These are phyloP conservation scores for Pissodes strobi DNA, from an alignment of 1,140 invertebrate species.

Conservation along the genomic window DNA sequence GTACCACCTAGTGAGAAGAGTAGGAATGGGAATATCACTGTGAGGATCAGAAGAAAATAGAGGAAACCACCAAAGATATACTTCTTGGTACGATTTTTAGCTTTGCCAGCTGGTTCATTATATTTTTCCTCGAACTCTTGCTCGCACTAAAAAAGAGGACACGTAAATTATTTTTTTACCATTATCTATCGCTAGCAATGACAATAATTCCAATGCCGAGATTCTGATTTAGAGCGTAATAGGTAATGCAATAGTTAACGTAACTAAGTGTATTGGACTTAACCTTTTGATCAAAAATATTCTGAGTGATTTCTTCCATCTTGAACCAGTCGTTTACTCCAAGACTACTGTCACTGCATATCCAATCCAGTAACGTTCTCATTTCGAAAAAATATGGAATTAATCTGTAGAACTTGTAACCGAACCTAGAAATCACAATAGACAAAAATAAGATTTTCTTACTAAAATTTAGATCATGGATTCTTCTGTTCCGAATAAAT, in stretches of 20 bases:
- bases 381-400: conserved; percentile 30
- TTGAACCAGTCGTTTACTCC: conserved; percentile 28
- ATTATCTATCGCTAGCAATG: too few relatives aligned
- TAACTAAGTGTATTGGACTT: background rate
- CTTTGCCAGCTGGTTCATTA: background rate
- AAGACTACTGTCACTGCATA: conserved; percentile 20
- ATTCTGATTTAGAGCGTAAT: too few relatives aligned
- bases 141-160: conserved; percentile 15
- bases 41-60: background rate
- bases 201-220: too few relatives aligned
- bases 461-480: too few relatives aligned
- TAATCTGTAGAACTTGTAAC: conserved; percentile 14
- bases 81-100: background rate
- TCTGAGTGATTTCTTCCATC: conserved; percentile 26
- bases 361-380: conserved; percentile 26
- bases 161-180: background rate
- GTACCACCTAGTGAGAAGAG: conserved; percentile 12
- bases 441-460: too few relatives aligned
- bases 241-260: too few relatives aligned
- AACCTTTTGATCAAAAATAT: conserved; percentile 26
- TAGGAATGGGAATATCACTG: conserved; percentile 24
- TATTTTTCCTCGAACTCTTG: conserved; percentile 6
- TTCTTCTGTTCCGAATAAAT: too few relatives aligned
- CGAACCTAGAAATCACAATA: conserved; percentile 21
- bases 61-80: conserved; percentile 11